Percentiles rank a stretch among this genome's conserved stretches.
phyloP scores from a whole-genome alignment of 1,140 invertebrate genomes.

The Nasonia longicornis region DNA sequence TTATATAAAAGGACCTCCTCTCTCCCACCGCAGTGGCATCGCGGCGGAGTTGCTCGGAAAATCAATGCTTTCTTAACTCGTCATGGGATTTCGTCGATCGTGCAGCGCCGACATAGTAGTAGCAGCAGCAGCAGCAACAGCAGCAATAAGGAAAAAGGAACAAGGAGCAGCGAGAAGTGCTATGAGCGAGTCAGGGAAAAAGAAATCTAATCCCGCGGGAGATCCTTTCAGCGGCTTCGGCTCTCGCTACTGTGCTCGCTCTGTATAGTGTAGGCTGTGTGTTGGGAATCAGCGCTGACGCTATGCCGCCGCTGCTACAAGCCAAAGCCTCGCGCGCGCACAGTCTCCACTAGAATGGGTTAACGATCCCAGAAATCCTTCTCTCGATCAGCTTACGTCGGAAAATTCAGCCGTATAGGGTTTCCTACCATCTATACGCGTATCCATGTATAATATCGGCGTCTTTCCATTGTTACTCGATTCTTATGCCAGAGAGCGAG shows the following conservation, averaged over 20 bases:
- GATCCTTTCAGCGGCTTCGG: slow-evolving; percentile 28
- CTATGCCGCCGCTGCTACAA: not conserved
- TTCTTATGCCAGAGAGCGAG: not conserved
- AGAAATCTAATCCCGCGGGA: slow-evolving; percentile 38
- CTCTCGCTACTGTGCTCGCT: too few species aligned
- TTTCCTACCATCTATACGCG: not conserved
- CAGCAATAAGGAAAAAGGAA: slow-evolving; percentile 1
- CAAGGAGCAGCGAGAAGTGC: not conserved
- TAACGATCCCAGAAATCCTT: slow-evolving; percentile 35
- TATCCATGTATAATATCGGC: not conserved
- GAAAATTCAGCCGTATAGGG: slow-evolving; percentile 4
- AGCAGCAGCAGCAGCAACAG: slow-evolving; percentile 13
- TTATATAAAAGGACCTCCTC: slow-evolving; percentile 11
- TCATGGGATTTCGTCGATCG: slow-evolving; percentile 34
- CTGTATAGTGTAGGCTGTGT: not conserved
- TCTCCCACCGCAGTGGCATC: not conserved
- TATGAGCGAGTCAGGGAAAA: slow-evolving; percentile 14
- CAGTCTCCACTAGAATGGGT: slow-evolving; percentile 6
- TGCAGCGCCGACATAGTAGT: not conserved
- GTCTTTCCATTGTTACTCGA: not conserved
- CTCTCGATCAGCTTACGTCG: not conserved
- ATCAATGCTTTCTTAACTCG: slow-evolving; percentile 42
- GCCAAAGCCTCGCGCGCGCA: not conserved
- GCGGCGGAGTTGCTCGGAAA: not conserved
- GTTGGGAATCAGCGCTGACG: not conserved